Evolutionary conservation across 2,113 vertebrate species (phyloP).

Genomic region (Cyprinus carpio): DNA sequence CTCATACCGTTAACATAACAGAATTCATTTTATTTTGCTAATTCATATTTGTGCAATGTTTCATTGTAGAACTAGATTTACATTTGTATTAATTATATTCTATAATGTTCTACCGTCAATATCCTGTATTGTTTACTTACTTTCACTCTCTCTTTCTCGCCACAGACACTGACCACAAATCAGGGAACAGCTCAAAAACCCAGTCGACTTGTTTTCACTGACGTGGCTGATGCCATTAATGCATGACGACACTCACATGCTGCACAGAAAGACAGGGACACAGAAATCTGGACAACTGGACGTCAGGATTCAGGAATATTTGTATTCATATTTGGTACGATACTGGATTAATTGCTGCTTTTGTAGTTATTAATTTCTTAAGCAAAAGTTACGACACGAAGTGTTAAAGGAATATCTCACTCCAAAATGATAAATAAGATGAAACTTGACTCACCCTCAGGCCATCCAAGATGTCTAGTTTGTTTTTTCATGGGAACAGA

Average conservation of each 20-base stretch:
- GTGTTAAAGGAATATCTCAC: not conserved
- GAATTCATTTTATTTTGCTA: not conserved
- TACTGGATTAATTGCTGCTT: not conserved
- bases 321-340: not conserved
- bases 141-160: constrained; percentile 25
- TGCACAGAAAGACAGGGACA: not conserved
- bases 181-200: constrained; percentile 89
- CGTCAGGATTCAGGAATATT: constrained; percentile 36
- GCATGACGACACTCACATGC: constrained; percentile 75
- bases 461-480: too few species aligned
- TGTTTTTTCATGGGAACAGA: too few species aligned
- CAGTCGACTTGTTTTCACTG: constrained; percentile 93
- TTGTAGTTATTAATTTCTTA: not conserved
- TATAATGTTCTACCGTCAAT: not conserved
- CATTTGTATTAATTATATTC: not conserved
- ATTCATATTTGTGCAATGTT: not conserved
- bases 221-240: constrained; percentile 91
- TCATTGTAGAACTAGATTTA: not conserved
- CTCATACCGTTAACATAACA: not conserved
- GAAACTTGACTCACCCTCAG: too few species aligned
- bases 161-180: constrained; percentile 83
- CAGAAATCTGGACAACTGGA: constrained; percentile 16
- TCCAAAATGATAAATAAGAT: too few species aligned
- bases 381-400: not conserved
- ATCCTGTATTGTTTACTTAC: not conserved